These are phyloP conservation scores for Ganaspis sp. DNA, from an alignment of 1,140 invertebrate species.

Conservation along the genomic window DNA sequence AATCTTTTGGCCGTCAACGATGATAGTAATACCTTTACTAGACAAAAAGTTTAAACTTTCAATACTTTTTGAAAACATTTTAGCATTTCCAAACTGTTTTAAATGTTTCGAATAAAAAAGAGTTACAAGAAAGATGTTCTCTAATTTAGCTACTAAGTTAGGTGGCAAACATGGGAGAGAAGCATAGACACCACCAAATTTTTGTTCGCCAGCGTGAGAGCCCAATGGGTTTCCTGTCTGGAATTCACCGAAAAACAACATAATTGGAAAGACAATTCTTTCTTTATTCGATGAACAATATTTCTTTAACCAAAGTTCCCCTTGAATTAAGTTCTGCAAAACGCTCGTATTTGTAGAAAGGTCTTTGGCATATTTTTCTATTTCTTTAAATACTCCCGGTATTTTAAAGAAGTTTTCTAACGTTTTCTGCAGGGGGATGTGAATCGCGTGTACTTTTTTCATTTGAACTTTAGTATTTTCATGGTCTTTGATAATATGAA, in stretches of 20 bases:
- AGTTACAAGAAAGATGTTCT: constrained; percentile 32
- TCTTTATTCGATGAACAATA: constrained; percentile 35
- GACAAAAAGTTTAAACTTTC: constrained; percentile 35
- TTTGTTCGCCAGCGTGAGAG: constrained; percentile 44
- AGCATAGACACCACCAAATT: constrained; percentile 40
- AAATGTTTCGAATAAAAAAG: constrained; percentile 42
- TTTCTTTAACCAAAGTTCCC: constrained; percentile 41
- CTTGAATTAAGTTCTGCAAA: constrained; percentile 41
- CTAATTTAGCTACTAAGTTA: constrained; percentile 23
- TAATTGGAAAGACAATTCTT: constrained; percentile 42
- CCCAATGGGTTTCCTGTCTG: constrained; percentile 42
- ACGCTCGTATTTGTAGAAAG: constrained; percentile 12
- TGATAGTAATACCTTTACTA: not conserved
- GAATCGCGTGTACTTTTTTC: constrained; percentile 40
- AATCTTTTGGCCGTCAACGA: not conserved
- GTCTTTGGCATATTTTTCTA: constrained; percentile 34
- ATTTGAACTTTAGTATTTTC: constrained; percentile 18
- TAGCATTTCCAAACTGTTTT: constrained; percentile 37
- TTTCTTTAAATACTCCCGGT: constrained; percentile 35
- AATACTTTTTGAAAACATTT: constrained; percentile 32
- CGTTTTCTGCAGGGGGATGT: constrained; percentile 34
- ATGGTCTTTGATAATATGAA: not conserved
- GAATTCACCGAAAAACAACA: constrained; percentile 46
- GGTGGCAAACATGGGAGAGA: constrained; percentile 36
- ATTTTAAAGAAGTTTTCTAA: constrained; percentile 35